These are phyloP conservation scores for Patagioenas fasciata DNA, from an alignment of 2,113 vertebrate species.

Conservation along the genomic window DNA sequence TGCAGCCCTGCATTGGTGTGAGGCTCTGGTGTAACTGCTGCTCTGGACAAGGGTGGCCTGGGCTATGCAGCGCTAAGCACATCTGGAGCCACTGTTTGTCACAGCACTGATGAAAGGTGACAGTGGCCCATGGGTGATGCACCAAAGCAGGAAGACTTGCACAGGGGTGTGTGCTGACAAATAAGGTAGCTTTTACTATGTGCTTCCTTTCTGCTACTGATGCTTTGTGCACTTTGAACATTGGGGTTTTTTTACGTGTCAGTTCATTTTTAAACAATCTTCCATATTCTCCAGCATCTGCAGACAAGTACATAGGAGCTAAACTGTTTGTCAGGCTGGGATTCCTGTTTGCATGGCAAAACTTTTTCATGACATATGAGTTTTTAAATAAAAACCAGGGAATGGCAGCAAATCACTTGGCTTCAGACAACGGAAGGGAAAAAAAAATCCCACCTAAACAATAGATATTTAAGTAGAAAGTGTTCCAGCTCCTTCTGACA, in stretches of 20 bases:
- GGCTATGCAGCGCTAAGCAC: fast-evolving
- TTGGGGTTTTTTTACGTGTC: fast-evolving
- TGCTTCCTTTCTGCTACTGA: not conserved
- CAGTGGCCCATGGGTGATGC: not conserved
- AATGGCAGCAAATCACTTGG: slow-evolving; percentile 48
- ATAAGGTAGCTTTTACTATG: not conserved
- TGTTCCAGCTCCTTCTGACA: slow-evolving; percentile 80
- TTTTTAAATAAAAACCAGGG: slow-evolving; percentile 8
- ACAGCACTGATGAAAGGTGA: not conserved
- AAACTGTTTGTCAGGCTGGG: not conserved
- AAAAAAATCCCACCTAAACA: slow-evolving; percentile 65
- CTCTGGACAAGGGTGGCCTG: not conserved
- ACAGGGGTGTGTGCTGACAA: not conserved
- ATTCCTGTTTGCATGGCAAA: not conserved
- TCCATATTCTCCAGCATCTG: not conserved
- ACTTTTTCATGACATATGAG: not conserved
- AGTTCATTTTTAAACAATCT: not conserved
- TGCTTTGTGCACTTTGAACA: not conserved
- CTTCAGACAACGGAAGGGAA: slow-evolving; percentile 7
- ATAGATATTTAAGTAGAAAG: slow-evolving; percentile 79
- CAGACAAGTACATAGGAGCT: not conserved
- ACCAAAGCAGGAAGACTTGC: not conserved
- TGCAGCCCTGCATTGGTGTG: not conserved
- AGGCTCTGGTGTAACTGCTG: not conserved
- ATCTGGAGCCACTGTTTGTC: fast-evolving